Base-by-base conservation (phyloP, 1,140 invertebrate species). In the Rhyzopertha dominica region DNA sequence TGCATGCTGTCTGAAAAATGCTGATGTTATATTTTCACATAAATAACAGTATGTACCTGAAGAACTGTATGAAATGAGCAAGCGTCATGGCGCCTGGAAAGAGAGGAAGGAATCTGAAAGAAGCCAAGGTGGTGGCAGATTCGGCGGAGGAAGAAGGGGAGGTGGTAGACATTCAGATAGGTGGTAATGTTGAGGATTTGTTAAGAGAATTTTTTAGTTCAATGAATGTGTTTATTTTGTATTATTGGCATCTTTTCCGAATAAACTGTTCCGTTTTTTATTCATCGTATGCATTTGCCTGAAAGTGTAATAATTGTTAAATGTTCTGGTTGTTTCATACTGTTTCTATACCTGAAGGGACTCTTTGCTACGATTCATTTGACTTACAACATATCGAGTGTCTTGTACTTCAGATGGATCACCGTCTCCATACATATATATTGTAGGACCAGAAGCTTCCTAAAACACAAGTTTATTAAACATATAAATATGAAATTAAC, bases 31-130 rank as follows among this genome's bases (percentile, higher is more conserved):
- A 17, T 39, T 10, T 20, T 31, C 17, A 22, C 17, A 8, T 37
- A 42, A 20, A 25, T 42, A 13, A 18, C 23, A 54, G 50, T 47
- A 80, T 63, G 76, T 92, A 20, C 88, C 87, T 5, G 66, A 78
- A n/a, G 80, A 85, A 53, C 58, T 90, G 14, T 63, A 74, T 17
- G 54, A 71, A n/a, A 89, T 90, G 85, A 74, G 82, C 10, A 62
- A 77, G 29, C 72, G 84, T 14, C 84, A 77, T 60, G 68, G 75
- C 13, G 75, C 67, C 1, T 79, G 76, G 76, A 82, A 81, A 44
- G 69, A 80, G 18, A 74, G 74, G 29, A 70, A 69, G 30, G 62
- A 66, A 19, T 77, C 76, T 12, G 66, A 63, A 44, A 61, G 70
- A 31, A 59, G 66, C 13, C 65, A 68, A 5, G 62, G 68, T 9